phyloP scores from a whole-genome alignment of 23 tunicate species.

The Ascidia mentula region DNA sequence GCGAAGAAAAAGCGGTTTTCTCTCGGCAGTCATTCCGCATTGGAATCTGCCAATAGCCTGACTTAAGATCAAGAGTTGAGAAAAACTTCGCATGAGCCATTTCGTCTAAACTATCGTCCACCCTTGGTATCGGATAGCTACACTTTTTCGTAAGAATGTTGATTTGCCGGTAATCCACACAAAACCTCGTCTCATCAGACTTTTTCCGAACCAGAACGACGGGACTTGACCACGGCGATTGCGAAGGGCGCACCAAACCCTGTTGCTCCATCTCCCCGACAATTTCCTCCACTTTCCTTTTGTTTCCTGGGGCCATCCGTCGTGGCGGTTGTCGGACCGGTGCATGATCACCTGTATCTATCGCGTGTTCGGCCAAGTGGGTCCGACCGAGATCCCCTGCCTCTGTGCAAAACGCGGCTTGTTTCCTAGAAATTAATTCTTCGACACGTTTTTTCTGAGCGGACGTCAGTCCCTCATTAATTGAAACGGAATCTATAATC shows the following conservation, averaged over 20 bases:
- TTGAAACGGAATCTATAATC: neutral
- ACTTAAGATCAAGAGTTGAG: slow-evolving; percentile 10
- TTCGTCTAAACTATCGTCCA: neutral
- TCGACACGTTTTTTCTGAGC: neutral
- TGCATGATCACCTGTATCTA: neutral
- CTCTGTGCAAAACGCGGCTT: neutral
- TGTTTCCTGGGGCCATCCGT: neutral
- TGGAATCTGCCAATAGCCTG: slow-evolving; percentile 13
- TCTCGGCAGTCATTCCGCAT: neutral
- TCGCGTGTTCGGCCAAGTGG: neutral
- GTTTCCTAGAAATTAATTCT: neutral
- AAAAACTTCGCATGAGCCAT: neutral
- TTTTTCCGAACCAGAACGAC: slow-evolving; percentile 1
- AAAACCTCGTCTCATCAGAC: slow-evolving; percentile 8
- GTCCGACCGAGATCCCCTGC: neutral
- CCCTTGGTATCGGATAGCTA: neutral
- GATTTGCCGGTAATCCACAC: slow-evolving; percentile 1
- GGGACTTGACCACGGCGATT: slow-evolving; percentile 7
- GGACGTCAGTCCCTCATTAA: neutral
- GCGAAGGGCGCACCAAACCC: neutral
- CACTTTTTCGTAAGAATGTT: slow-evolving; percentile 10
- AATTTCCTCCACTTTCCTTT: neutral
- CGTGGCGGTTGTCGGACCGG: neutral
- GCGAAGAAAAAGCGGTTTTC: neutral
- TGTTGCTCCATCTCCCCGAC: neutral